These are phyloP conservation scores for Hylaeus volcanicus DNA, from an alignment of 1,140 invertebrate species.

Conservation along the genomic window DNA sequence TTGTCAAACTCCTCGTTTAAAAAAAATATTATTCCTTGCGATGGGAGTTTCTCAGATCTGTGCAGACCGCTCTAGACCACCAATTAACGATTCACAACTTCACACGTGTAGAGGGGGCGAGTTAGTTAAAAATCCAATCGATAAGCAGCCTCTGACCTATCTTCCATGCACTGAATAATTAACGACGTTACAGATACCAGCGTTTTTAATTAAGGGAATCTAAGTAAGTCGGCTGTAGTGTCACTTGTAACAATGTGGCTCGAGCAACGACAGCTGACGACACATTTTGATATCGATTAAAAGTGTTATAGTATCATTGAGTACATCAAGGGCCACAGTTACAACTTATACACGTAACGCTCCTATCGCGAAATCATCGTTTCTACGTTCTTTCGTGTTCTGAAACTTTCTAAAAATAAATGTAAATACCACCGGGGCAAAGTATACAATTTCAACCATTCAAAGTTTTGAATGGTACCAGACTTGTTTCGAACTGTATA, in stretches of 20 bases:
- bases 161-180: slow-evolving; percentile 53
- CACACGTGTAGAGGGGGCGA: background rate
- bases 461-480: background rate
- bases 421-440: too few species aligned
- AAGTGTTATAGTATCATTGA: background rate
- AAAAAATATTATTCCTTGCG: too few species aligned
- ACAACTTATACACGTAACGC: too few species aligned
- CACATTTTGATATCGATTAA: background rate
- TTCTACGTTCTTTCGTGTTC: background rate
- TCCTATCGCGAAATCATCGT: too few species aligned
- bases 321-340: background rate
- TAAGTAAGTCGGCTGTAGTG: slow-evolving; percentile 7
- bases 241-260: background rate
- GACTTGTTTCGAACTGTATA: background rate
- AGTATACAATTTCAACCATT: background rate
- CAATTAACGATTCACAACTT: slow-evolving; percentile 50
- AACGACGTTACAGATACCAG: slow-evolving; percentile 42
- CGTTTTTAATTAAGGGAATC: slow-evolving; percentile 37
- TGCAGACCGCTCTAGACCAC: slow-evolving; percentile 10
- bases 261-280: background rate
- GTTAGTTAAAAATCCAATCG: slow-evolving; percentile 61
- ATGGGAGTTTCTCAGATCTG: too few species aligned
- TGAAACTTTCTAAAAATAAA: background rate
- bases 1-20: too few species aligned
- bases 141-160: slow-evolving; percentile 51